Evolutionary conservation across 1,140 invertebrate species (phyloP).

Genomic region (Triops cancriformis): DNA sequence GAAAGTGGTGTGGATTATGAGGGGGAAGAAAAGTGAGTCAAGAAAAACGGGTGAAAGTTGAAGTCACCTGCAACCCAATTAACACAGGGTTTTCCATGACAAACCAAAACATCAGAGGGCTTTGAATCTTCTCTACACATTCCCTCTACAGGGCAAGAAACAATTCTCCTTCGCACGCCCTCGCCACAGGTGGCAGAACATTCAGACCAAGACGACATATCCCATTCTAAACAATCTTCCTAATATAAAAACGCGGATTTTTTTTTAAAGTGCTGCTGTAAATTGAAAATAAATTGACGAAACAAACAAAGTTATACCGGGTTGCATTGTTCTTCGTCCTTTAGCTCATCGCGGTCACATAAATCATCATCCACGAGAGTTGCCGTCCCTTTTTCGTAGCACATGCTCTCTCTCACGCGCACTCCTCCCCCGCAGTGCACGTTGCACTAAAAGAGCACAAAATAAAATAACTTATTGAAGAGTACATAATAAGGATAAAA

Average conservation of each 20-base stretch:
- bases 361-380: slow-evolving; percentile 22
- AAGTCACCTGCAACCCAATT: slow-evolving; percentile 19
- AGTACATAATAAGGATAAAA: neutral
- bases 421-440: slow-evolving; percentile 24
- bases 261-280: neutral
- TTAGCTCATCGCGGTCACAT: slow-evolving; percentile 20
- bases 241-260: neutral
- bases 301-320: neutral
- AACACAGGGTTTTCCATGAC: slow-evolving; percentile 27
- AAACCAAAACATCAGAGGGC: slow-evolving; percentile 20
- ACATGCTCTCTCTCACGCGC: slow-evolving; percentile 21
- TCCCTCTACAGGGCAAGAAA: slow-evolving; percentile 23
- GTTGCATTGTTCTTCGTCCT: slow-evolving; percentile 23
- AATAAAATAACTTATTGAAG: slow-evolving; percentile 15
- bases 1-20: slow-evolving; percentile 38
- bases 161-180: slow-evolving; percentile 16
- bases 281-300: neutral
- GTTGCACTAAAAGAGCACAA: slow-evolving; percentile 6
- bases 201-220: slow-evolving; percentile 21
- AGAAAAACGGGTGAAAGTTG: neutral
- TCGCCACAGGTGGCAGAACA: slow-evolving; percentile 27
- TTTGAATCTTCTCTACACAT: slow-evolving; percentile 26
- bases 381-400: slow-evolving; percentile 23
- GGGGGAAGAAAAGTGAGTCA: neutral
- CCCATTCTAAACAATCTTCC: slow-evolving; percentile 28